Percentiles rank a stretch among this genome's conserved stretches.
phyloP scores from a whole-genome alignment of 2,888 invertebrate genomes.

The Idaea biselata region DNA sequence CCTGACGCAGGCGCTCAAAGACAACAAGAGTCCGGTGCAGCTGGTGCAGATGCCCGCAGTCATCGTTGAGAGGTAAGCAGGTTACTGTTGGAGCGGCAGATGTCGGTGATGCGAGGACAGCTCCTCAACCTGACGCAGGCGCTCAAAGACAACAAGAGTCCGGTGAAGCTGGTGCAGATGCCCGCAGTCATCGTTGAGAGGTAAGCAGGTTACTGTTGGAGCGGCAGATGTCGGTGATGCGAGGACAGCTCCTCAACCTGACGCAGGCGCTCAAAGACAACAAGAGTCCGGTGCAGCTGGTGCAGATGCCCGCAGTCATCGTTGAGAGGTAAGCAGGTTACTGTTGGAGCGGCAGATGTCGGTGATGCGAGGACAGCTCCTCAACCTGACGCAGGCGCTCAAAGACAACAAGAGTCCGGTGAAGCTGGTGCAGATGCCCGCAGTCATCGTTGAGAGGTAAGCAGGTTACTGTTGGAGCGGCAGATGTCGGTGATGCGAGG shows the following conservation, averaged over 20 bases:
- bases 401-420: constrained; percentile 98
- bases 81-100: constrained; percentile 98
- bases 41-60: constrained; percentile 99
- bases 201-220: constrained; percentile 93
- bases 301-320: constrained; percentile 99
- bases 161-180: constrained; percentile 99
- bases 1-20: constrained; percentile 97
- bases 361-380: constrained; percentile 98
- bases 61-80: constrained; percentile 93
- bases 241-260: constrained; percentile 98
- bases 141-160: constrained; percentile 97
- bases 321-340: constrained; percentile 94
- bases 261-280: constrained; percentile 98
- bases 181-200: constrained; percentile 98
- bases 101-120: constrained; percentile 99
- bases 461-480: constrained; percentile 94
- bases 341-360: constrained; percentile 99
- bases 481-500: constrained; percentile 99
- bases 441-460: constrained; percentile 96
- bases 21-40: constrained; percentile 97
- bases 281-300: constrained; percentile 98
- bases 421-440: constrained; percentile 99
- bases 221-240: constrained; percentile 99
- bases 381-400: constrained; percentile 98
- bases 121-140: constrained; percentile 99